phyloP scores from a whole-genome alignment of 2,113 vertebrate genomes.

The Clupea harengus region DNA sequence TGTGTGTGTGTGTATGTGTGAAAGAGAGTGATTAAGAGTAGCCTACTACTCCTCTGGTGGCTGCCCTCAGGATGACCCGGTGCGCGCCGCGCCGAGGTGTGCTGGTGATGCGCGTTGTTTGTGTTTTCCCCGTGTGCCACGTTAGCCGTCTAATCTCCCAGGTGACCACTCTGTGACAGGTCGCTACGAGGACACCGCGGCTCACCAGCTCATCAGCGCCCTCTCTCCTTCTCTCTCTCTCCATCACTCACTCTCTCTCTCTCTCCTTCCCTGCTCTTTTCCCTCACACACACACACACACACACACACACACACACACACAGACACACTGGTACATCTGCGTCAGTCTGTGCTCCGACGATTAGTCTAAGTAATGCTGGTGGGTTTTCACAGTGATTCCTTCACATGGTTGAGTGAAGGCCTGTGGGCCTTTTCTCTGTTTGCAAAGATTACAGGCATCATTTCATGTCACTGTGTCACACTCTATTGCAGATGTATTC shows the following conservation, averaged over 20 bases:
- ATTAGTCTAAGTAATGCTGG: background rate
- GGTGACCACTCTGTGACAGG: constrained; percentile 62
- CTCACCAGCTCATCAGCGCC: background rate
- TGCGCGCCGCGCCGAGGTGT: constrained; percentile 55
- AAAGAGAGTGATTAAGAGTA: background rate
- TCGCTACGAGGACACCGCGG: constrained; percentile 67
- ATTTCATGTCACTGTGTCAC: background rate
- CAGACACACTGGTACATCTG: background rate
- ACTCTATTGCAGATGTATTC: background rate
- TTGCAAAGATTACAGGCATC: background rate
- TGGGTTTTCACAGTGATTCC: background rate
- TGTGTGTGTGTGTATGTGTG: background rate
- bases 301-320: too few species aligned
- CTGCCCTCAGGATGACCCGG: constrained; percentile 59
- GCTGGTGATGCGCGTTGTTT: constrained; percentile 62
- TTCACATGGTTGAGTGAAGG: background rate
- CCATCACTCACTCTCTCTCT: background rate
- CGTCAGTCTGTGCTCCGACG: background rate
- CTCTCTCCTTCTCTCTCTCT: background rate
- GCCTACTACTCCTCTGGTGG: background rate
- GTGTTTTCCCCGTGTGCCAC: constrained; percentile 60
- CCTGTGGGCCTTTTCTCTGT: background rate
- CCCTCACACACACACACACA: background rate
- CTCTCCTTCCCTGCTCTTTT: background rate
- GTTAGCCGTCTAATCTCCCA: constrained; percentile 69